Base-by-base conservation (phyloP, 2,888 invertebrate genomes). In the Dermolepida albohirtum region DNA sequence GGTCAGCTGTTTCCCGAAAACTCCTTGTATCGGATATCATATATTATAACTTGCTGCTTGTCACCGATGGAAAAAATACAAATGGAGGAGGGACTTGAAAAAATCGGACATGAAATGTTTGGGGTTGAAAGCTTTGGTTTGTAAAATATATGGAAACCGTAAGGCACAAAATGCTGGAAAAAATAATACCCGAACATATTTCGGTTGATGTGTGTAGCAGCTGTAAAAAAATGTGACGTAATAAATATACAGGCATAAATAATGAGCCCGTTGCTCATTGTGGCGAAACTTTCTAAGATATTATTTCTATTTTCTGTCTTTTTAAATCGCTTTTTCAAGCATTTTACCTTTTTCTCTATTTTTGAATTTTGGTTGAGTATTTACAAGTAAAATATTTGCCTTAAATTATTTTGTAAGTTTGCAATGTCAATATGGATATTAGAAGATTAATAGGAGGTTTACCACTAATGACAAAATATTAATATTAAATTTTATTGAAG, bases 131-230 rank as follows among this genome's bases (percentile, higher is more conserved):
- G 55, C 55, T 55, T 55, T 55, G 41, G 55, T 55, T 55, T 55
- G 40, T 55, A 55, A 55, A 55, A 55, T 55, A 55, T 55, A 41
- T 55, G 55, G 55, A 40, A 11, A 40, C 12, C 17, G 40, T 54
- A 39, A 54, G 49, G 54, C 55, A 55, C 55, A 55, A 55, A 41
- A 55, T 41, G 22, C 17, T 40, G 40, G 55, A 55, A 52, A 34
- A 55, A 55, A 55, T 55, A 55, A 55, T 55, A 55, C 41, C 55
- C 40, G 55, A 40, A 55, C 41, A 55, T 41, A 40, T 55, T 55
- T 55, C 41, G 55, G 55, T 29, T 55, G 55, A 55, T 55, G 55
- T 55, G 55, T 55, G 55, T 55, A 41, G 55, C 55, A 22, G 55
- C 17, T 17, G 41, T 17, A 16, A 40, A 41, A 22, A 40, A 55